These are phyloP conservation scores for Nineta flava DNA, from an alignment of 2,888 invertebrate genomes.

Conservation along the genomic window DNA sequence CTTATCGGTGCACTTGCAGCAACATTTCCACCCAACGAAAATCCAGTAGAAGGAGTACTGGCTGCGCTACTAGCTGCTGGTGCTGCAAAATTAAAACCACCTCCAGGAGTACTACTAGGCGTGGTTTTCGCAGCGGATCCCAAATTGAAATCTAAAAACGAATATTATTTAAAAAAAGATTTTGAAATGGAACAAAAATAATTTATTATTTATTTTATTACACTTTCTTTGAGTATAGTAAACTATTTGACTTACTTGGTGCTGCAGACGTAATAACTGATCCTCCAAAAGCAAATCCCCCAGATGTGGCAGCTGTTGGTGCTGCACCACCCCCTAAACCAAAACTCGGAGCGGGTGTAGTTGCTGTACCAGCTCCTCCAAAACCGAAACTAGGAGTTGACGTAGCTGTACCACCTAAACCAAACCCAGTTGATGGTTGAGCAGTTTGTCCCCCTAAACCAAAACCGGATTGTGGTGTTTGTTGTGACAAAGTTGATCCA, in stretches of 20 bases:
- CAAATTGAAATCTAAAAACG: conserved; percentile 7
- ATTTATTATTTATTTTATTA: too few species aligned
- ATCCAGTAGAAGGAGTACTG: too few species aligned
- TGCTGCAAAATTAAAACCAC: background rate
- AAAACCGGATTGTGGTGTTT: conserved; percentile 6
- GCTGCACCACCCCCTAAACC: conserved; percentile 10
- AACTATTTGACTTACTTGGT: too few species aligned
- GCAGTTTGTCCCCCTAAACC: conserved; percentile 14
- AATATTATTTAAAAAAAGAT: too few species aligned
- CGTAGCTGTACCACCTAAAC: conserved; percentile 14
- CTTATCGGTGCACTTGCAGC: background rate
- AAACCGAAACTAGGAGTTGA: conserved; percentile 12
- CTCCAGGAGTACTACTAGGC: background rate
- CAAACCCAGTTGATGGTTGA: conserved; percentile 15
- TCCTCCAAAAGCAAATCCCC: background rate
- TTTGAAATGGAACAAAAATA: too few species aligned
- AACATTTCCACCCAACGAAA: background rate
- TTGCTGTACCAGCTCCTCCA: conserved; percentile 25
- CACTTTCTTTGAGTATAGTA: too few species aligned
- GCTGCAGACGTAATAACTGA: too few species aligned
- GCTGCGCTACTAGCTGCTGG: background rate
- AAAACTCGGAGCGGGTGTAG: conserved; percentile 24
- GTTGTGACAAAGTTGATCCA: conserved; percentile 8
- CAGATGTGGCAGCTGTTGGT: background rate
- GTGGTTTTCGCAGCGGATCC: conserved; percentile 1